A percentile compares a stretch with the other conserved stretches of the same genome.
These are phyloP conservation scores for Zygogramma bicolorata DNA, from an alignment of 2,888 invertebrate genomes.

Conservation along the genomic window DNA sequence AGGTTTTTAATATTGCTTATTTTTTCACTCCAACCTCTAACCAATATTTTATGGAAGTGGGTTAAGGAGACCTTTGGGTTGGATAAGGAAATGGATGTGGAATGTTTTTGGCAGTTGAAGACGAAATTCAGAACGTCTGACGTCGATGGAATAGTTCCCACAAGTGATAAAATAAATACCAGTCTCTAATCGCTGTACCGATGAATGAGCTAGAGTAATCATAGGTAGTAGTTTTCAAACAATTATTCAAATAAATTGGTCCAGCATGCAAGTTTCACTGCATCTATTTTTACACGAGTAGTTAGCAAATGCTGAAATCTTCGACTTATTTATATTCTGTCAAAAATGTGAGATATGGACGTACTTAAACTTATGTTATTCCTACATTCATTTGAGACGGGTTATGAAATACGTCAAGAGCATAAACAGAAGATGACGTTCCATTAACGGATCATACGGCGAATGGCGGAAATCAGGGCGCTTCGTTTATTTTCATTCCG, in stretches of 20 bases:
- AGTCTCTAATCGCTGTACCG: background rate
- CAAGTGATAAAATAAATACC: background rate
- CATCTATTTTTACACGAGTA: background rate
- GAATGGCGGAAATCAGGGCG: background rate
- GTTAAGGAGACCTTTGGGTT: background rate
- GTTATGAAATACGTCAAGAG: constrained; percentile 3
- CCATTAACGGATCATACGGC: background rate
- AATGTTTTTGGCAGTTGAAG: background rate
- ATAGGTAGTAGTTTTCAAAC: background rate
- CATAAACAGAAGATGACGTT: constrained; percentile 1
- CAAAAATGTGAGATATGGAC: constrained; percentile 5
- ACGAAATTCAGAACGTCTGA: background rate
- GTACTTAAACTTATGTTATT: constrained; percentile 9
- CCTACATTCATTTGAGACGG: background rate
- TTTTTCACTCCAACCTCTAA: too few relatives aligned
- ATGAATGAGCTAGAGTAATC: background rate
- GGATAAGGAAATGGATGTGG: background rate
- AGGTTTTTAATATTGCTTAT: too few relatives aligned
- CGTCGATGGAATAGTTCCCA: background rate
- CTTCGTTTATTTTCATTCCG: background rate
- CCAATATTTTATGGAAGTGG: background rate
- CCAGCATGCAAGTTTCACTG: background rate
- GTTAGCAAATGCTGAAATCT: constrained; percentile 1
- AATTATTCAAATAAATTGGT: constrained; percentile 1
- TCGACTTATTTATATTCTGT: background rate